Base-by-base conservation (phyloP, 2,113 vertebrate genomes). In the Lepisosteus oculatus region DNA sequence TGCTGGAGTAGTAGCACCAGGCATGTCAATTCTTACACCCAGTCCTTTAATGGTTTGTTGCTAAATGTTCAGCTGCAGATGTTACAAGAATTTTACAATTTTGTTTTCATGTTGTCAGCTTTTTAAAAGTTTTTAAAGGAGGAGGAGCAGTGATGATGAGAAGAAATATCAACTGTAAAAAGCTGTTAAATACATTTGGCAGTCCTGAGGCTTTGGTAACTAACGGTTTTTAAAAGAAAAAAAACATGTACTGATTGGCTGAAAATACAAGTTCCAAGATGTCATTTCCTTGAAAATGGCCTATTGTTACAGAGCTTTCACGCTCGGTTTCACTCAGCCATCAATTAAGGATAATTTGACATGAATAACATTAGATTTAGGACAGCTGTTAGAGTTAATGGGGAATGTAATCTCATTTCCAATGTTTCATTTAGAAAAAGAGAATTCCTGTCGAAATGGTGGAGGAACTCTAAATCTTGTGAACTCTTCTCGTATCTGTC, bases 1-100 rank as follows among this genome's bases (percentile, higher is more conserved):
- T 68, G 72, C 67, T 68, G 14, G 61, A 67, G 43, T 61, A 68
- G 65, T 43, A 73, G 65, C 6, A 29, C 61, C 72, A 73, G 65
- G 56, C 54, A 73, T 51, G 44, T 2, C 42, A 41, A 45, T 54
- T 67, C 44, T 55, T 66, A 45, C 29, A 67, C 47, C 47, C 9
- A 51, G 29, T 29, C 29, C 47, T 67, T 67, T 2, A 9, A 67
- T 3, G 17, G 43, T 55, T 51, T 51, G 3, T 51, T 51, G 47
- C 47, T 51, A 6, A 51, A 29, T 51, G 47, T 5, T 6, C 9
- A 9, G 5, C 47, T 51, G 47, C 47, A 51, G 47, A 6, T 51
- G 47, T 9, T 9, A 51, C 9, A 6, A 9, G 9, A 51, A 51
- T 51, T 9, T 51, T 51, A 51, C 5, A 51, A 51, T 9, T 9